Evolutionary conservation across 1,140 invertebrate genomes (phyloP).

Genomic region (Aricia agestis): DNA sequence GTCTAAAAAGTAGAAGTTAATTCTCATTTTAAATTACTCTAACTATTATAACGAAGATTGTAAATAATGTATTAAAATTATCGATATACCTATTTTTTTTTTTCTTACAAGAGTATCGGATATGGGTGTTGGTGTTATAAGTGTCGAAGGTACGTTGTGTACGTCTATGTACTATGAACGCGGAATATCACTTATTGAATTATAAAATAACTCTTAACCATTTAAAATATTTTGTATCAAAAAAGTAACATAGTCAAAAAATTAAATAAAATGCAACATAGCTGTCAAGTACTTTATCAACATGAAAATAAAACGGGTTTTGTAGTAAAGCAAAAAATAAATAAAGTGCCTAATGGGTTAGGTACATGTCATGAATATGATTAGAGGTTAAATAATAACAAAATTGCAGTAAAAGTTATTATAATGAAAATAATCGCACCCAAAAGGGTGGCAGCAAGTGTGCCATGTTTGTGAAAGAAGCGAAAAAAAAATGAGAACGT

Average conservation of each 20-base stretch:
- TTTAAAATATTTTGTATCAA: background rate
- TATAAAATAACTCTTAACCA: background rate
- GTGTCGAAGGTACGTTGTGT: slow-evolving; percentile 15
- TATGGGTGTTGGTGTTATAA: slow-evolving; percentile 44
- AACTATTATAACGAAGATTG: slow-evolving; percentile 24
- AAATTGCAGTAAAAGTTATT: background rate
- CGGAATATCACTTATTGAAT: slow-evolving; percentile 3
- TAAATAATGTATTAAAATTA: slow-evolving; percentile 27
- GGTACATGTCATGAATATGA: background rate
- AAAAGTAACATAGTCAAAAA: background rate
- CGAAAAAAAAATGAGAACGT: too few species aligned
- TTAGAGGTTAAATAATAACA: background rate
- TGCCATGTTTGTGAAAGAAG: too few species aligned
- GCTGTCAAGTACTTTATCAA: background rate
- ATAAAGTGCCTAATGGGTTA: too few species aligned
- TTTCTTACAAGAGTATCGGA: slow-evolving; percentile 29
- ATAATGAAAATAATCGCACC: background rate
- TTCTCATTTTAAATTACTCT: slow-evolving; percentile 16
- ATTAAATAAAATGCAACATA: background rate
- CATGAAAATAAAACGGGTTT: too few species aligned
- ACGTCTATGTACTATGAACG: slow-evolving; percentile 1
- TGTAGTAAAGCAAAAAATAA: too few species aligned
- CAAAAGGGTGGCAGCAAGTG: background rate
- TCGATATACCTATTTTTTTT: slow-evolving; percentile 20
- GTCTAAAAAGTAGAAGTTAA: background rate